A percentile compares a stretch with the other conserved stretches of the same genome.
Conservation (phyloP, 2,888 invertebrate species). For the Biston betularia region DNA sequence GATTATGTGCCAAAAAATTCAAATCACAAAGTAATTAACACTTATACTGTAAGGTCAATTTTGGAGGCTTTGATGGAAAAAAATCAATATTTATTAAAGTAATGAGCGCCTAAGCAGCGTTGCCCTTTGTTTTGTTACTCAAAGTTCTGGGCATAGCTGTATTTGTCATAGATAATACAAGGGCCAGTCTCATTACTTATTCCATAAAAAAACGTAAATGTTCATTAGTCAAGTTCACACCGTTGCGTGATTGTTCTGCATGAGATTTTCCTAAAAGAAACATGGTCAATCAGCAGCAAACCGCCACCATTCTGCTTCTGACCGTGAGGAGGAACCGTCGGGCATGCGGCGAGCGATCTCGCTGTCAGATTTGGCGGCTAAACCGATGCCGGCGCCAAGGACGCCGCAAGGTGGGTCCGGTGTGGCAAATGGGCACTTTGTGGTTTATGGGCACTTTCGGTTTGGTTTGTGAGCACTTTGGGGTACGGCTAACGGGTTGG, state of each 20-base stretch:
- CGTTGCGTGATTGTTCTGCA: conserved; percentile 36
- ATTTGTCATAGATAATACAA: too few species aligned
- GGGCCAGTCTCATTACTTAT: too few species aligned
- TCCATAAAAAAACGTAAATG: too few species aligned
- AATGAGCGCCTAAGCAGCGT: too few species aligned
- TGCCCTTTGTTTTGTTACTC: too few species aligned
- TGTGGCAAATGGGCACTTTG: neutral
- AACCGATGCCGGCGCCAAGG: conserved; percentile 87
- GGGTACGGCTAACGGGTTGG: neutral
- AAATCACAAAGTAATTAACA: neutral
- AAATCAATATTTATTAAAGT: too few species aligned
- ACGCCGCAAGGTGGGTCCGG: conserved; percentile 85
- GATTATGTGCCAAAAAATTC: neutral
- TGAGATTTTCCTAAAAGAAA: conserved; percentile 13
- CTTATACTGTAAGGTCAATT: too few species aligned
- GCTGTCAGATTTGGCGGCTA: conserved; percentile 90
- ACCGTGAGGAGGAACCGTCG: conserved; percentile 74
- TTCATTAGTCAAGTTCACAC: conserved; percentile 30
- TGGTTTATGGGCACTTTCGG: conserved; percentile 4
- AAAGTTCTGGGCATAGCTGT: too few species aligned
- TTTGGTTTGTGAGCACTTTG: neutral
- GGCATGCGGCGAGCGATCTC: conserved; percentile 93
- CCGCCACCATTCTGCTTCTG: conserved; percentile 70
- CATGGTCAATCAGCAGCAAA: conserved; percentile 55
- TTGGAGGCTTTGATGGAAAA: too few species aligned